These are phyloP conservation scores for Diprion similis DNA, from an alignment of 1,140 invertebrate genomes.

Conservation along the genomic window DNA sequence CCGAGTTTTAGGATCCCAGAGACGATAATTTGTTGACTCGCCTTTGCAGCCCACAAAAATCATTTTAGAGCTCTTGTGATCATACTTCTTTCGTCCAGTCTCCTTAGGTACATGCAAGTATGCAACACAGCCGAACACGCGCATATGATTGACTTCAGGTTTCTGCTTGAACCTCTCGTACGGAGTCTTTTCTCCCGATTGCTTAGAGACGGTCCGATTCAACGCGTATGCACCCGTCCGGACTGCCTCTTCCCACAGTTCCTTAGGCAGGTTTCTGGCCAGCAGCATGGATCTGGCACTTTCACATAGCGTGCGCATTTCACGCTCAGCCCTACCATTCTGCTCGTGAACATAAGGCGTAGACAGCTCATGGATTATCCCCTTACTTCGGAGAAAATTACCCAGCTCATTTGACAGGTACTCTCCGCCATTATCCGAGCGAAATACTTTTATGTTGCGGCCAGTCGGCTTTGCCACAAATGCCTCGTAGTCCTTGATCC, in stretches of 20 bases:
- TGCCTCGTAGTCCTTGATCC: conserved; percentile 16
- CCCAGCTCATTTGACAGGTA: conserved; percentile 18
- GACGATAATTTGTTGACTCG: conserved; percentile 15
- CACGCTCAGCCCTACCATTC: conserved; percentile 22
- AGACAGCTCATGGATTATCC: conserved; percentile 19
- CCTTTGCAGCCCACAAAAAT: conserved; percentile 23
- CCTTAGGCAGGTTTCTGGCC: conserved; percentile 19
- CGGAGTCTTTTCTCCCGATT: conserved; percentile 11
- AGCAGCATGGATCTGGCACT: conserved; percentile 26
- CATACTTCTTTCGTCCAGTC: conserved; percentile 21
- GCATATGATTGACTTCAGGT: conserved; percentile 31
- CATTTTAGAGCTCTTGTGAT: conserved; percentile 15
- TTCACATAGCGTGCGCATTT: conserved; percentile 18
- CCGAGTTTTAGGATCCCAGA: conserved; percentile 4
- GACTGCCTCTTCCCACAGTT: conserved; percentile 34
- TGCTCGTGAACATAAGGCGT: conserved; percentile 19
- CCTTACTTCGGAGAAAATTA: conserved; percentile 15
- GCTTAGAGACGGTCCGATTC: conserved; percentile 19
- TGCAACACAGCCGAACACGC: conserved; percentile 41
- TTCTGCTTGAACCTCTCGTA: conserved; percentile 24
- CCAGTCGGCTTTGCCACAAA: conserved; percentile 23
- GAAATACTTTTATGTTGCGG: conserved; percentile 18
- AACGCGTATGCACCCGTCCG: conserved; percentile 22
- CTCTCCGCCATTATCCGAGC: conserved; percentile 21
- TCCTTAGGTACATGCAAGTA: conserved; percentile 30